These are phyloP conservation scores for Thereva unica DNA, from an alignment of 2,888 invertebrate genomes.

Conservation along the genomic window DNA sequence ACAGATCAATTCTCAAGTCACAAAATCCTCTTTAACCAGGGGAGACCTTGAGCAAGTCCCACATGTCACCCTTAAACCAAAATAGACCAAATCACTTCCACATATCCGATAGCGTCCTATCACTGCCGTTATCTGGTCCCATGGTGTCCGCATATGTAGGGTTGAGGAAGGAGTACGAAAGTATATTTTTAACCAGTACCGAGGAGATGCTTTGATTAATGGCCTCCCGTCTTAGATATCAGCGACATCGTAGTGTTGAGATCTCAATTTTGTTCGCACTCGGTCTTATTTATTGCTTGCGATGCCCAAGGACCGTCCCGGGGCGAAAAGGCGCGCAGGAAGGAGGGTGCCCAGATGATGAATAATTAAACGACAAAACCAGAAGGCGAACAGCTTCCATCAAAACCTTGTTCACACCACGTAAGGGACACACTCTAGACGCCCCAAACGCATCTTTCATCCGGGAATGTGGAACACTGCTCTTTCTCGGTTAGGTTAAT, in stretches of 20 bases:
- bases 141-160: no score
- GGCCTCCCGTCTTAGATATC: slow-evolving; percentile 33
- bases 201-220: slow-evolving; percentile 34
- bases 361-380: slow-evolving; percentile 36
- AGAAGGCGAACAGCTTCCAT: slow-evolving; percentile 22
- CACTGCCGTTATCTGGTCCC: no score
- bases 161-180: no score
- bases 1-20: no score
- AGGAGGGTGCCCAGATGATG: slow-evolving; percentile 25
- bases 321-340: slow-evolving; percentile 13
- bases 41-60: no score
- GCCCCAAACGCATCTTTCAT: slow-evolving; percentile 25
- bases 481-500: slow-evolving; percentile 25
- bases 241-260: slow-evolving; percentile 34
- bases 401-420: slow-evolving; percentile 28
- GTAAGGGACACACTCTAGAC: slow-evolving; percentile 10
- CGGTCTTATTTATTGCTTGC: slow-evolving; percentile 27
- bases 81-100: no score
- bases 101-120: no score
- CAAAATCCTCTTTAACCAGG: no score
- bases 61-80: no score
- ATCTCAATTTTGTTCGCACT: slow-evolving; percentile 35
- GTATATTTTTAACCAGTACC: slow-evolving; percentile 27
- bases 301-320: slow-evolving; percentile 4
- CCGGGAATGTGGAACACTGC: slow-evolving; percentile 7